Evolutionary conservation across 2,888 invertebrate genomes (phyloP), one percentile per base, ranked within the genome.

Genomic region (Dynastes grantii): DNA sequence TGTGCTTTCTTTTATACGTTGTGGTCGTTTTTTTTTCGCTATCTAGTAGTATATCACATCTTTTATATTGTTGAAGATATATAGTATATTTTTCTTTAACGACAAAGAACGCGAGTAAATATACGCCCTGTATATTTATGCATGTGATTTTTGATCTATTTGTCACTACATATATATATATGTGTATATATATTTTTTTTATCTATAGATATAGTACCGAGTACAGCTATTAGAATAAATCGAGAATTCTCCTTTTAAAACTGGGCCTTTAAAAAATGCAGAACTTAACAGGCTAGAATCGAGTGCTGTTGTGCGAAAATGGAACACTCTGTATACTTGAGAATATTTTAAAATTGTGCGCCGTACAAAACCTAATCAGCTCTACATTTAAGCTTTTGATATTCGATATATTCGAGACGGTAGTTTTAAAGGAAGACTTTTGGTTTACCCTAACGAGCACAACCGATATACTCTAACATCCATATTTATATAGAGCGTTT

Each of bases 11-110:
- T 83, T 82, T 81, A 81, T 79, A 81, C 86, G 85, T 85, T 85
- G 85, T 86, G 86, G 87, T 87, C 87, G 85, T 80, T 84, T 79
- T 84, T 83, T 55, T 55, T 55, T 55, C 53, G 84, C 85, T 86
- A 87, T 84, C 83, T 81, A 81, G 75, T 82, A 80, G 83, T 85
- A 58, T 87, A 88, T 88, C 87, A 87, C 87, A 87, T 87, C 86
- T 84, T 84, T 86, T 83, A 86, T 86, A 87, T 87, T 86, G 85
- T 87, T 84, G 84, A 64, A 82, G 81, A 16, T 16, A 16, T 16
- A 37, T 55, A 55, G n/a, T 58, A 71, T 58, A 67, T 22, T n/a
- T 67, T 65, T 65, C 5, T 40, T 40, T 76, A 13, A n/a, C 6
- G n/a, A 16, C 76, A 65, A 80, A 76, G 71, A 78, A 76, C 79